Evolutionary conservation across 2,113 vertebrate species (phyloP).

Genomic region (Ceuthmochares aereus): DNA sequence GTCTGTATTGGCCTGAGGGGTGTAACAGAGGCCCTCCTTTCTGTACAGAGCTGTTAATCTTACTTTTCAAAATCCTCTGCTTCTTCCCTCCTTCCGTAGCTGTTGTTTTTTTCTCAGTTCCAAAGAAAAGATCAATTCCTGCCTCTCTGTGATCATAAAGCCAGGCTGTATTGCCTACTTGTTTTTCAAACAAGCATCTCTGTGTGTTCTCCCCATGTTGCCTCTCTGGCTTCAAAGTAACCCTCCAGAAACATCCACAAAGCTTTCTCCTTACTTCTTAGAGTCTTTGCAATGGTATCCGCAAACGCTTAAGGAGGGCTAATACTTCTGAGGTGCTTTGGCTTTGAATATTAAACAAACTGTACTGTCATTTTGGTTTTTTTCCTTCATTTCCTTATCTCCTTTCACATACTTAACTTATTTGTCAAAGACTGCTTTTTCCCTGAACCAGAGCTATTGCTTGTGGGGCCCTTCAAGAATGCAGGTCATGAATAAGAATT

Average conservation of each 20-base stretch:
- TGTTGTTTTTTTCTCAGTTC: background rate
- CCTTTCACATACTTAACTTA: background rate
- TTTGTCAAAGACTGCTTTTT: background rate
- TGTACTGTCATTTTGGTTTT: background rate
- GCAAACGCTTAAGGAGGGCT: background rate
- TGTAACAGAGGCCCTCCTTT: background rate
- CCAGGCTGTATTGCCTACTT: background rate
- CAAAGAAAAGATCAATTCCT: background rate
- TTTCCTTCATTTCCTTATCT: background rate
- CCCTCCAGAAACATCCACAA: background rate
- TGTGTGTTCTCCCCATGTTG: background rate
- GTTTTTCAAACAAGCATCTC: slow-evolving; percentile 4
- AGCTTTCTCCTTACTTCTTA: background rate
- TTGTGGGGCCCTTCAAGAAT: background rate
- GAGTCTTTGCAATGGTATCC: background rate
- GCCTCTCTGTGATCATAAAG: background rate
- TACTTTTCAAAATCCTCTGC: background rate
- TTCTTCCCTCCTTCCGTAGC: background rate
- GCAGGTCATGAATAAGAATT: background rate
- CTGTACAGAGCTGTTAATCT: background rate
- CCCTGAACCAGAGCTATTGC: background rate
- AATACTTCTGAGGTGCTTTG: background rate
- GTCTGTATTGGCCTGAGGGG: background rate
- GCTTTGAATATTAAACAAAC: background rate
- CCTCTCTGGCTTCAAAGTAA: slow-evolving; percentile 14